Evolutionary conservation across 2,888 invertebrate species (phyloP).

Genomic region (Parnassius mnemosyne): DNA sequence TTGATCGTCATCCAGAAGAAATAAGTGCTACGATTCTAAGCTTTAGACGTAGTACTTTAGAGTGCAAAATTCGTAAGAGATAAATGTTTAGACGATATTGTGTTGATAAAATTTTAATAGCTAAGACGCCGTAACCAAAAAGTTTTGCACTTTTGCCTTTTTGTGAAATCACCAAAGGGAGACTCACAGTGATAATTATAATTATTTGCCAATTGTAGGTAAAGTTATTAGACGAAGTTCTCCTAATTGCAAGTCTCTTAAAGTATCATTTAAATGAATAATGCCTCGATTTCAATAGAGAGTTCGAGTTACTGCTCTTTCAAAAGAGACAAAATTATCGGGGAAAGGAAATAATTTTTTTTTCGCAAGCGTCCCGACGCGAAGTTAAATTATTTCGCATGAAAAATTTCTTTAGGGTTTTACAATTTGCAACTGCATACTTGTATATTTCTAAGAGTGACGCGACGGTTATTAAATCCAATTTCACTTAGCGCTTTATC

Average conservation of each 20-base stretch:
- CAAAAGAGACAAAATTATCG: conserved; percentile 54
- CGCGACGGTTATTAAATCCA: conserved; percentile 44
- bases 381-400: conserved; percentile 71
- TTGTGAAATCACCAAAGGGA: conserved; percentile 71
- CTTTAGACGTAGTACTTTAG: conserved; percentile 43
- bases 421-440: conserved; percentile 53
- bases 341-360: conserved; percentile 52
- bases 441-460: conserved; percentile 52
- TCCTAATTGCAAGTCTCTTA: conserved; percentile 68
- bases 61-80: conserved; percentile 44
- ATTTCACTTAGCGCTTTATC: conserved; percentile 44
- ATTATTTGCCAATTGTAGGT: conserved; percentile 77
- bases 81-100: conserved; percentile 50
- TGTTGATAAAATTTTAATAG: conserved; percentile 72
- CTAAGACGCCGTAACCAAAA: conserved; percentile 60
- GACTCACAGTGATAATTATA: conserved; percentile 70
- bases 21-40: conserved; percentile 43
- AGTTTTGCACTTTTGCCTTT: conserved; percentile 73
- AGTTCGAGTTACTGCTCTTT: conserved; percentile 50
- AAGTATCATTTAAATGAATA: conserved; percentile 73
- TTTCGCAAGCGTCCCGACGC: conserved; percentile 48
- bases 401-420: conserved; percentile 61
- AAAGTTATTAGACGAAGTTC: conserved; percentile 61
- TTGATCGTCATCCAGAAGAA: conserved; percentile 68
- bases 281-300: conserved; percentile 60